Percentiles rank a stretch among this genome's conserved stretches.
Evolutionary conservation across 2,888 invertebrate species (phyloP).

Genomic region (Lydus trimaculatus): DNA sequence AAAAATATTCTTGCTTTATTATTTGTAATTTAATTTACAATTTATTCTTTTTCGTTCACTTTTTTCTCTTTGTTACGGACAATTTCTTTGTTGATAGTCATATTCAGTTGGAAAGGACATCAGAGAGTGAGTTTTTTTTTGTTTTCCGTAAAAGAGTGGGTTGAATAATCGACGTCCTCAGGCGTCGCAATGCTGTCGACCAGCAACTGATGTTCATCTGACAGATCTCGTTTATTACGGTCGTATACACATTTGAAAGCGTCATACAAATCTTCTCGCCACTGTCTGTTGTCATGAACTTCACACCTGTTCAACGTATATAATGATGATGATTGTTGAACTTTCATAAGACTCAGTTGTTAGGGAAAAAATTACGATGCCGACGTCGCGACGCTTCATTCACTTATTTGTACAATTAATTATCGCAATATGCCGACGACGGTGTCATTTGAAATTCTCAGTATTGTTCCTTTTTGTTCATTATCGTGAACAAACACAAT

Average conservation of each 20-base stretch:
- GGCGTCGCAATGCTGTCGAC: background rate
- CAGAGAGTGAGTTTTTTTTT: background rate
- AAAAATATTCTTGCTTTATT: background rate
- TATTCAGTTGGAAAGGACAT: background rate
- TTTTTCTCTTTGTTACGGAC: background rate
- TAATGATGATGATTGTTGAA: background rate
- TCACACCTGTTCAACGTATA: background rate
- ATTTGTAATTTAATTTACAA: background rate
- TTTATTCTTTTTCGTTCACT: background rate
- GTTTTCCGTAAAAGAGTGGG: background rate
- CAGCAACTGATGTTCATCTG: slow-evolving; percentile 12
- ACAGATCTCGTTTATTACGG: slow-evolving; percentile 21
- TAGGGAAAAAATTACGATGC: background rate
- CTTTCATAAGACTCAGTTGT: background rate
- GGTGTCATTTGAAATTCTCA: background rate
- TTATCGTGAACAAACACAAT: slow-evolving; percentile 8
- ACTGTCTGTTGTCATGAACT: background rate
- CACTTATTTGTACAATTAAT: background rate
- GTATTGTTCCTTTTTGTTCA: slow-evolving; percentile 8
- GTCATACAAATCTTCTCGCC: background rate
- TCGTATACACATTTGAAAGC: background rate
- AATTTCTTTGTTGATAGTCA: background rate
- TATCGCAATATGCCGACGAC: background rate
- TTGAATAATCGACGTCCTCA: slow-evolving; percentile 14
- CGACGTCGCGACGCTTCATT: background rate